phyloP scores from a whole-genome alignment of 1,140 invertebrate genomes.

The Ceratina calcarata region DNA sequence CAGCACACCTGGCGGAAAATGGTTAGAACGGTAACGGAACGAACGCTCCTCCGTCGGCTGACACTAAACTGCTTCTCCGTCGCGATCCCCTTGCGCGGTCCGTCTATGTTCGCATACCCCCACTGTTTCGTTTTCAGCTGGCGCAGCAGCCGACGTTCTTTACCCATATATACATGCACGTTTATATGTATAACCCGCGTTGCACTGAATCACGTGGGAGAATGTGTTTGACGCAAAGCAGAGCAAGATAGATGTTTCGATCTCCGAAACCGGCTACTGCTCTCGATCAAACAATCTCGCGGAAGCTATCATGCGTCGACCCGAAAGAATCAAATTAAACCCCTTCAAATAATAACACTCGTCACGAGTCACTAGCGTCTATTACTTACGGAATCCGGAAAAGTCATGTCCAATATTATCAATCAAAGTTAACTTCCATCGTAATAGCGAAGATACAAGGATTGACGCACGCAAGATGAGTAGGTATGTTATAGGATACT shows the following conservation, averaged over 20 bases:
- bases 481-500: too few relatives aligned
- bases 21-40: not conserved
- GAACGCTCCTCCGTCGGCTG: slow-evolving; percentile 1
- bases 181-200: not conserved
- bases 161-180: too few relatives aligned
- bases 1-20: not conserved
- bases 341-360: too few relatives aligned
- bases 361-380: too few relatives aligned
- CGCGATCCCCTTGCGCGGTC: slow-evolving; percentile 21
- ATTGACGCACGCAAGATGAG: too few relatives aligned
- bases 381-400: too few relatives aligned
- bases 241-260: slow-evolving; percentile 10
- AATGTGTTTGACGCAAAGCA: slow-evolving; percentile 29
- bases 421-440: too few relatives aligned
- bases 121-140: slow-evolving; percentile 39
- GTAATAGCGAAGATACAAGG: too few relatives aligned
- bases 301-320: not conserved
- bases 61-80: slow-evolving; percentile 30
- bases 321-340: too few relatives aligned
- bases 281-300: too few relatives aligned
- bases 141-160: slow-evolving; percentile 44
- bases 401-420: too few relatives aligned
- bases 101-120: slow-evolving; percentile 38
- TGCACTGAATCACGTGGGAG: slow-evolving; percentile 41
- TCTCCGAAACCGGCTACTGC: not conserved